phyloP scores from a whole-genome alignment of 2,888 invertebrate species.

The Tortricodes alternella region DNA sequence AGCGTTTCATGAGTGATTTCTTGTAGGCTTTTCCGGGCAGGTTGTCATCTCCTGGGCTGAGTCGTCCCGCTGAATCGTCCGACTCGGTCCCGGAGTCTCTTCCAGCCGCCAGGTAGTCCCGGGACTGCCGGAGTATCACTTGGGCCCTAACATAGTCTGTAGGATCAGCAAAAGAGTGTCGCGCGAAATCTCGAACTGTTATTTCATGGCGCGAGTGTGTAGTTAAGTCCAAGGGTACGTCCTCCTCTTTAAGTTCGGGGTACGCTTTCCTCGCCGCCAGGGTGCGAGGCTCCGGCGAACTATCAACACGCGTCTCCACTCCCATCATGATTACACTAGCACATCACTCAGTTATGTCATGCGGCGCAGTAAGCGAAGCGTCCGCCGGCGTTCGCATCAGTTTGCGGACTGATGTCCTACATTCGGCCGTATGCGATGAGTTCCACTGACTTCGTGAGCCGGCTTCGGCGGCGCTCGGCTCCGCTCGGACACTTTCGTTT shows the following conservation, averaged over 20 bases:
- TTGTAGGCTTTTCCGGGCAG: slow-evolving; percentile 88
- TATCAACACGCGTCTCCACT: slow-evolving; percentile 70
- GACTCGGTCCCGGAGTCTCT: slow-evolving; percentile 90
- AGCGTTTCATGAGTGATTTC: slow-evolving; percentile 96
- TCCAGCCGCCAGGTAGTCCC: slow-evolving; percentile 77
- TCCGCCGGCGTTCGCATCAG: slow-evolving; percentile 77
- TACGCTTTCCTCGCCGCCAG: slow-evolving; percentile 79
- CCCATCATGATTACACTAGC: slow-evolving; percentile 77
- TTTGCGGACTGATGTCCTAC: slow-evolving; percentile 86
- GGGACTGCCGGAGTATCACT: slow-evolving; percentile 76
- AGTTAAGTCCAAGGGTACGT: slow-evolving; percentile 91
- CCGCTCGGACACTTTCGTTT: slow-evolving; percentile 81
- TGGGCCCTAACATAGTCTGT: slow-evolving; percentile 75
- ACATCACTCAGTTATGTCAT: slow-evolving; percentile 78
- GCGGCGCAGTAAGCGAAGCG: slow-evolving; percentile 71
- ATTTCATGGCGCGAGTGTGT: slow-evolving; percentile 78
- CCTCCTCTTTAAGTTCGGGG: slow-evolving; percentile 72
- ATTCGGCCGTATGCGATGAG: slow-evolving; percentile 73
- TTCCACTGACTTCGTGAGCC: slow-evolving; percentile 81
- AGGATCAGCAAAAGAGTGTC: slow-evolving; percentile 76
- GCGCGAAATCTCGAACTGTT: slow-evolving; percentile 76
- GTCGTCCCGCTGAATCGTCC: slow-evolving; percentile 89
- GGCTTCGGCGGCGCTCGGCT: slow-evolving; percentile 79
- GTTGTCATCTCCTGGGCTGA: slow-evolving; percentile 83
- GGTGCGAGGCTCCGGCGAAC: slow-evolving; percentile 72